Percentiles rank a stretch among this genome's conserved stretches.
Evolutionary conservation across 2,888 invertebrate genomes (phyloP).

Genomic region (Agelastica alni): DNA sequence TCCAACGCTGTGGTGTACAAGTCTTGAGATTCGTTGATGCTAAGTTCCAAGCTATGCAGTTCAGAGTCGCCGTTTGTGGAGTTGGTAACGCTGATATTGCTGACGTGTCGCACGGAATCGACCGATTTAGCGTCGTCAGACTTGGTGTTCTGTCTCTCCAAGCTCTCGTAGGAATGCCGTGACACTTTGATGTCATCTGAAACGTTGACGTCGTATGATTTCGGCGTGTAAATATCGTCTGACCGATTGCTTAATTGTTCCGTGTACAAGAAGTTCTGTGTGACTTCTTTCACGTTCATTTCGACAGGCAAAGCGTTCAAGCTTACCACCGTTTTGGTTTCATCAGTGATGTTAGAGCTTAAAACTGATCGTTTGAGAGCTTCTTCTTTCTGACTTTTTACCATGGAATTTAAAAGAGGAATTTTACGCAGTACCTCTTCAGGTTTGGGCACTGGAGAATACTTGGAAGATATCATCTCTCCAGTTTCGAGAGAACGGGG

Average conservation of each 20-base stretch:
- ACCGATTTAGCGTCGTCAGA: constrained; percentile 42
- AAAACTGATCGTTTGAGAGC: constrained; percentile 21
- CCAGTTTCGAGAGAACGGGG: constrained; percentile 29
- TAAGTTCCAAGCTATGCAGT: constrained; percentile 44
- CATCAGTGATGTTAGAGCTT: constrained; percentile 35
- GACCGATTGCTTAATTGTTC: constrained; percentile 43
- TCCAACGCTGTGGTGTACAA: constrained; percentile 60
- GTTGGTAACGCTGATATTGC: constrained; percentile 41
- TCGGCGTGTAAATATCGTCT: constrained; percentile 39
- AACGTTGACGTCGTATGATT: constrained; percentile 62
- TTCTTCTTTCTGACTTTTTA: constrained; percentile 29
- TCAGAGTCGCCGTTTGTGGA: constrained; percentile 42
- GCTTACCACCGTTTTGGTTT: constrained; percentile 41
- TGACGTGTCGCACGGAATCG: constrained; percentile 37
- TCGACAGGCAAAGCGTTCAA: constrained; percentile 28
- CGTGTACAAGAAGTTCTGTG: constrained; percentile 48
- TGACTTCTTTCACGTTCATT: constrained; percentile 37
- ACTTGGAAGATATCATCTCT: constrained; percentile 11
- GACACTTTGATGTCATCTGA: constrained; percentile 69
- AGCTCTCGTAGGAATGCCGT: constrained; percentile 64
- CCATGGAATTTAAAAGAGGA: constrained; percentile 34
- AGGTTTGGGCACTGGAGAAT: constrained; percentile 18
- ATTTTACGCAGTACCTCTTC: constrained; percentile 35
- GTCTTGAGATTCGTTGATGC: constrained; percentile 49
- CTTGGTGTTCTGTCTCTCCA: constrained; percentile 61